Evolutionary conservation across 2,113 vertebrate species (phyloP), one percentile per base, ranked within the genome.

Genomic region (Sitta europaea): DNA sequence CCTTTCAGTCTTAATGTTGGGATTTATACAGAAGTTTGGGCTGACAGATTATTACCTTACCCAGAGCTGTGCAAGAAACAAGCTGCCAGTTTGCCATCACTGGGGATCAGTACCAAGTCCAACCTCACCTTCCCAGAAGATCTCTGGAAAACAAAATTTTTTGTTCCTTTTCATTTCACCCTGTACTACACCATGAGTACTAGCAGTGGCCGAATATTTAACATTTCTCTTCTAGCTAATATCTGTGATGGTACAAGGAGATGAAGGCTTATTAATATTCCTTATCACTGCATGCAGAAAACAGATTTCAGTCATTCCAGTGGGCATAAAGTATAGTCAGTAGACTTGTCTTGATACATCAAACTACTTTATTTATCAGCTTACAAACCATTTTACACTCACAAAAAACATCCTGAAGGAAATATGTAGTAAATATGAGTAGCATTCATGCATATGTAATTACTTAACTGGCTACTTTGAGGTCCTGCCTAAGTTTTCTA

Each of bases 1-100:
- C 61, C 86, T 93, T 95, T 75, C 58, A 92, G 93, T 97, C 94
- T 97, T 95, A 97, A 96, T 68, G 50, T 92, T 96, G 95, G 90
- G 86, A 97, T 97, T 97, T 95, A 92, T 90, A 85, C 85, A 84
- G 91, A 97, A 91, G 83, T 95, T 96, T 88, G 92, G 93, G 90
- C 92, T 97, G 97, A 96, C 95, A 96, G 92, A 91, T 97, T 86
- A 94, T 97, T 94, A 92, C 96, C 72, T 98, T 95, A 92, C 96
- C 96, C 76, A 61, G 70, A 98, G 95, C 94, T 79, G 75, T 95
- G 92, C 96, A 94, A 95, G 97, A 94, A 96, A 53, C 80, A 92
- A 94, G 90, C 92, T 95, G 92, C 94, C 70, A 27, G 70, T 83
- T 92, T 93, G 91, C 83, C 62, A 50, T 95, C 82, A 62, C 94